These are phyloP conservation scores for Calliphora vomitoria DNA, from an alignment of 2,888 invertebrate genomes.

Conservation along the genomic window DNA sequence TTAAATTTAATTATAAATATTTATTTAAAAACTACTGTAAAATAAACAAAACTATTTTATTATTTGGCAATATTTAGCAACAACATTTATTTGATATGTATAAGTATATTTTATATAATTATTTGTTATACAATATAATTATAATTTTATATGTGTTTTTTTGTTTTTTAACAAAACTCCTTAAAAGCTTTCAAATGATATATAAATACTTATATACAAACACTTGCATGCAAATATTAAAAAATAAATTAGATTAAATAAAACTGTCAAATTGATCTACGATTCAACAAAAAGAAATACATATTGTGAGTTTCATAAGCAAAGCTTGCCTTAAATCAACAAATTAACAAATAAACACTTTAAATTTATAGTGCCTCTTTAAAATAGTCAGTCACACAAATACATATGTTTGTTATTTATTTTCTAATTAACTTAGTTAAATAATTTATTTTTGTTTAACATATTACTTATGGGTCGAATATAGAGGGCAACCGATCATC, in stretches of 20 bases:
- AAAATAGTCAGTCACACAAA: constrained; percentile 33
- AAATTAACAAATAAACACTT: neutral
- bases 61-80: constrained; percentile 13
- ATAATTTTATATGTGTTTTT: neutral
- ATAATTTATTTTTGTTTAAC: no score
- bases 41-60: neutral
- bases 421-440: neutral
- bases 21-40: neutral
- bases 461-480: no score
- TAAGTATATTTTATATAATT: neutral
- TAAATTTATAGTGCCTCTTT: constrained; percentile 52
- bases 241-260: constrained; percentile 21
- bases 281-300: neutral
- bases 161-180: neutral
- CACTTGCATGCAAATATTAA: constrained; percentile 25
- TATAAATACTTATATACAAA: constrained; percentile 13
- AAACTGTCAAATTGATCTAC: constrained; percentile 6
- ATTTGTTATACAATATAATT: no score
- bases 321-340: constrained; percentile 43
- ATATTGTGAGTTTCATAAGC: constrained; percentile 63
- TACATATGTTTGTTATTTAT: constrained; percentile 2
- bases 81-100: neutral
- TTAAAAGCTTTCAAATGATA: constrained; percentile 58
- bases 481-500: no score
- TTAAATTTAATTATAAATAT: neutral